Evolutionary conservation across 2,888 invertebrate species (phyloP).

Genomic region (Adineta ricciae): DNA sequence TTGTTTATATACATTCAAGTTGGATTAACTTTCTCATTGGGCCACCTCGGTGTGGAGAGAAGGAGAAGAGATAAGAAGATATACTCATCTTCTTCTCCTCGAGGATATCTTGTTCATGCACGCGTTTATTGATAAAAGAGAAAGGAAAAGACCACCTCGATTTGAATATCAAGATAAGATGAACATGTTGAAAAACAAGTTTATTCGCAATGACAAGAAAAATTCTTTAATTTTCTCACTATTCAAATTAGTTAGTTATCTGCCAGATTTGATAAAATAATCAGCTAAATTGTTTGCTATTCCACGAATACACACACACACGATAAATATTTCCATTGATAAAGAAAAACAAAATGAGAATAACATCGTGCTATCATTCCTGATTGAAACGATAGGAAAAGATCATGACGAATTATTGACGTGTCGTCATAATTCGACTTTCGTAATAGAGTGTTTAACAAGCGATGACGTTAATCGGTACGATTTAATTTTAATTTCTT

Average conservation of each 20-base stretch:
- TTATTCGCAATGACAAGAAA: background rate
- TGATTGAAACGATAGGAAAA: background rate
- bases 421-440: no score
- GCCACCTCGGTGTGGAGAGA: background rate
- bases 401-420: background rate
- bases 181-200: slow-evolving; percentile 1
- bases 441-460: no score
- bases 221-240: background rate
- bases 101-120: background rate
- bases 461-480: background rate
- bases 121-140: background rate
- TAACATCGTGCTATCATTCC: no score
- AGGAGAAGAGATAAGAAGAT: background rate
- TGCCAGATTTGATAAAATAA: no score
- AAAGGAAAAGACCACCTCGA: background rate
- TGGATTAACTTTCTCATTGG: background rate
- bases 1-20: slow-evolving; percentile 7
- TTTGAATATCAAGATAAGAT: slow-evolving; percentile 2
- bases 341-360: no score
- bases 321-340: no score
- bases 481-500: no score
- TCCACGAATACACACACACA: no score
- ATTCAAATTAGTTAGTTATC: background rate
- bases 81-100: background rate
- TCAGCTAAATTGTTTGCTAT: no score